Evolutionary conservation across 1,140 invertebrate genomes (phyloP).

Genomic region (Archivesica marissinica): DNA sequence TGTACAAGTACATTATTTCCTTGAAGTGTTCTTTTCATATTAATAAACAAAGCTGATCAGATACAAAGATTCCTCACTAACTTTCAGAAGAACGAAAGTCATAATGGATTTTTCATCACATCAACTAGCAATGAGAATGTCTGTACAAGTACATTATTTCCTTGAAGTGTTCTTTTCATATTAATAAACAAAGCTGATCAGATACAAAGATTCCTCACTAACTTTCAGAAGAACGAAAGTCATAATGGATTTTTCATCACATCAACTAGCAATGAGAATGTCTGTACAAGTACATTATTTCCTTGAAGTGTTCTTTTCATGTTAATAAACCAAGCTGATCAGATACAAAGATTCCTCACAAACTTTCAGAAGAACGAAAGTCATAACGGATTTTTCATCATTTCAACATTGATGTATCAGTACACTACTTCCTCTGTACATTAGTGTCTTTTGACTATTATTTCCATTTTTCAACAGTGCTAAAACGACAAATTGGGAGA

Average conservation of each 20-base stretch:
- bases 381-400: constrained; percentile 9
- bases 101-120: constrained; percentile 2
- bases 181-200: background rate
- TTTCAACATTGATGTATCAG: background rate
- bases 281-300: no score
- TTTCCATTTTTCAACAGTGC: no score
- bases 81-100: constrained; percentile 11
- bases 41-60: background rate
- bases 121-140: background rate
- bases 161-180: no score
- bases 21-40: no score
- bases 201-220: background rate
- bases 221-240: constrained; percentile 8
- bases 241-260: constrained; percentile 8
- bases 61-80: background rate
- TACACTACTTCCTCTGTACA: background rate
- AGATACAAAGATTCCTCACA: background rate
- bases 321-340: no score
- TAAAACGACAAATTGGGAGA: no score
- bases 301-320: no score
- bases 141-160: background rate
- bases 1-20: no score
- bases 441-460: no score
- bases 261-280: constrained; percentile 12
- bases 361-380: constrained; percentile 4